Percentiles rank a stretch among this genome's conserved stretches.
Evolutionary conservation across 2,113 vertebrate genomes (phyloP).

Genomic region (Nymphicus hollandicus): DNA sequence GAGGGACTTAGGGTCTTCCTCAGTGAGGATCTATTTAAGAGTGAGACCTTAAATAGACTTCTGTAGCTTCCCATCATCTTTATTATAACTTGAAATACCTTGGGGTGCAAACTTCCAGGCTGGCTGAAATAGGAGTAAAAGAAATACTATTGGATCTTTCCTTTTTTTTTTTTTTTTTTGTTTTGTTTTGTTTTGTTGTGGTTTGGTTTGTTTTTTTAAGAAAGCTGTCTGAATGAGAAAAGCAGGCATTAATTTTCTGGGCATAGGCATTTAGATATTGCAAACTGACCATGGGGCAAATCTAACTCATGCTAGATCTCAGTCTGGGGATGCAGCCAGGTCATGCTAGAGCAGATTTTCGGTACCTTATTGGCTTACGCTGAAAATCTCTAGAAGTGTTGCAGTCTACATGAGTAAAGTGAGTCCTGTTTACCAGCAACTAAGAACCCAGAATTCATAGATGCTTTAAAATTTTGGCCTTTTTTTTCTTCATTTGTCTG

Average conservation of each 20-base stretch:
- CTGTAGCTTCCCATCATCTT: neutral
- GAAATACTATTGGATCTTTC: neutral
- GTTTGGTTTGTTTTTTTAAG: neutral
- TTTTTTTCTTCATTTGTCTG: neutral
- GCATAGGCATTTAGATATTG: neutral
- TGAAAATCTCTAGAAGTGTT: neutral
- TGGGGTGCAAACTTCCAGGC: neutral
- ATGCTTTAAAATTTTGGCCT: neutral
- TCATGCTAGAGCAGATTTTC: neutral
- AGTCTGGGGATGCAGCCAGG: neutral
- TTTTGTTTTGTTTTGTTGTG: too few species aligned
- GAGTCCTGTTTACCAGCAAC: neutral
- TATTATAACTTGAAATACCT: neutral
- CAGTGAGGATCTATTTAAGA: neutral
- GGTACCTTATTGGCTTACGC: neutral
- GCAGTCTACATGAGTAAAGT: neutral
- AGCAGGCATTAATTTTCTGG: neutral
- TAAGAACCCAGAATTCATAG: neutral
- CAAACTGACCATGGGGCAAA: neutral
- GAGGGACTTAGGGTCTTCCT: slow-evolving; percentile 26
- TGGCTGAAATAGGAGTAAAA: neutral
- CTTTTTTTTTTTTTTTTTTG: too few species aligned
- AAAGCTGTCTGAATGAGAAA: neutral
- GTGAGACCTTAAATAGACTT: neutral
- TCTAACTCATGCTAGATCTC: neutral